Evolutionary conservation across 2,113 vertebrate species (phyloP), one percentile per base, ranked within the genome.

Genomic region (Halichoerus grypus): DNA sequence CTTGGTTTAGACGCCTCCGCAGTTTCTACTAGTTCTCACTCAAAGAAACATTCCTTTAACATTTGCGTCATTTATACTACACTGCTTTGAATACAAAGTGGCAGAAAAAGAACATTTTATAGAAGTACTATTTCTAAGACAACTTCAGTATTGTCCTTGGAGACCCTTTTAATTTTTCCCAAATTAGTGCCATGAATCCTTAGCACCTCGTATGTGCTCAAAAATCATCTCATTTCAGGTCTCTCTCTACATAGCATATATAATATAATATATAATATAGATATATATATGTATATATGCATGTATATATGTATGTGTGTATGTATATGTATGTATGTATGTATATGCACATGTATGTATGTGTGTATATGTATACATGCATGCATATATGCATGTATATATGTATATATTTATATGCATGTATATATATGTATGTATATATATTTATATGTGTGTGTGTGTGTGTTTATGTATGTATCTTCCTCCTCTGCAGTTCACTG

Each of bases 1-100:
- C 49, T 80, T 86, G 86, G 55, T 51, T 91, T 85, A 93, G 59
- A 91, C 1, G 0, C 51, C 80, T 19, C n/a, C 61, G 14, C 19
- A 96, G 21, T 96, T 96, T 97, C 51, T 21, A 74, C 46, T 89
- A 82, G 15, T 91, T 96, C 72, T 92, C 76, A 94, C 19, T 95
- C 72, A 57, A 93, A 92, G n/a, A 85, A 94, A 88, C 61, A 7
- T 63, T 86, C 2, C 86, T 92, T 77, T 94, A 87, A 74, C 8
- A 39, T 63, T 96, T 86, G 33, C 95, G 28, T 67, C 88, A 92
- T 86, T 97, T 97, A 49, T 1, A 61, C n/a, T n/a, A n/a, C 1
- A 55, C 76, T 71, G 55, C 51, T 91, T 91, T 59, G 77, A 77
- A 72, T 92, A n/a, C 26, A 89, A 81, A 79, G 49, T 79, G 82